phyloP scores from a whole-genome alignment of 2,113 vertebrate species.

The Elaphurus davidianus region DNA sequence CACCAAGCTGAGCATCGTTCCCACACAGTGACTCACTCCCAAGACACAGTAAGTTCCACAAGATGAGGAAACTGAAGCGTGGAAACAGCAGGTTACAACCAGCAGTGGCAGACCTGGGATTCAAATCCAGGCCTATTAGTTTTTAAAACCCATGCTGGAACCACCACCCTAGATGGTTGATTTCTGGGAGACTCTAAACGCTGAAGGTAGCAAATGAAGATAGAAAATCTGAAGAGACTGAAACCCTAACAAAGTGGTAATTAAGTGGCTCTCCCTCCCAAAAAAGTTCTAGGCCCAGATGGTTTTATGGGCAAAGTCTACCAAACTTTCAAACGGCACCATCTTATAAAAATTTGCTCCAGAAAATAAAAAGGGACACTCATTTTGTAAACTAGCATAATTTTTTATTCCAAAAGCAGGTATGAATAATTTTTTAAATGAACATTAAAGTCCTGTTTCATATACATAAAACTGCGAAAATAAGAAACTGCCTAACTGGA shows the following conservation, averaged over 20 bases:
- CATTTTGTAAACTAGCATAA: neutral
- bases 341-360: neutral
- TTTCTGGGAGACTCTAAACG: neutral
- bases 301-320: neutral
- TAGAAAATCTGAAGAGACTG: fast-evolving
- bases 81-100: neutral
- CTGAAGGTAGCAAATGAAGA: neutral
- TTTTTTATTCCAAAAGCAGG: neutral
- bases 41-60: neutral
- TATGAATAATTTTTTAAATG: neutral
- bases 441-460: neutral
- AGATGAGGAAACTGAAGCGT: neutral
- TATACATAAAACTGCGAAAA: neutral
- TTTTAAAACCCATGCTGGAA: neutral
- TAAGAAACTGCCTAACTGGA: neutral
- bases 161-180: neutral
- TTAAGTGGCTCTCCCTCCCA: neutral
- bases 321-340: neutral
- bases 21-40: no score
- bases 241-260: neutral
- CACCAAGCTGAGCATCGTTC: neutral
- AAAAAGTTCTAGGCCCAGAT: neutral
- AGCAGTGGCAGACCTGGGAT: neutral
- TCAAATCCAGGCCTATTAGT: neutral
- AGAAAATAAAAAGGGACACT: neutral